These are phyloP conservation scores for Lichenostomus cassidix DNA, from an alignment of 2,113 vertebrate genomes.

Conservation along the genomic window DNA sequence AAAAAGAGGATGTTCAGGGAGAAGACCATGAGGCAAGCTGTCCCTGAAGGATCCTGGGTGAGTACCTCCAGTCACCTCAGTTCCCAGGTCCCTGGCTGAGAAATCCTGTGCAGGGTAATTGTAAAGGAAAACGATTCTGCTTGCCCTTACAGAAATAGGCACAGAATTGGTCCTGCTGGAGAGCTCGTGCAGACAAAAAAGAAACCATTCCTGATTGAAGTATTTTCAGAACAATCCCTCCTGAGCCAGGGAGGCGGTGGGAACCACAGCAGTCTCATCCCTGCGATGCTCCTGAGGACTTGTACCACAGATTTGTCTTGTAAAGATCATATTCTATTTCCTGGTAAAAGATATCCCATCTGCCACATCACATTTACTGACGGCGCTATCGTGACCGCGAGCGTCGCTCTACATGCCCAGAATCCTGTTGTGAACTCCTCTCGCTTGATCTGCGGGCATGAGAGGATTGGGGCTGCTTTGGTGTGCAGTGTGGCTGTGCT, in stretches of 20 bases:
- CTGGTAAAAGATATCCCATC: neutral
- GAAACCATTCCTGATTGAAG: neutral
- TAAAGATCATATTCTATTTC: neutral
- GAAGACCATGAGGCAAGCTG: neutral
- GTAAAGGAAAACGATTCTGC: neutral
- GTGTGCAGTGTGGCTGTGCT: neutral
- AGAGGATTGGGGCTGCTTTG: neutral
- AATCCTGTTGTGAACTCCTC: neutral
- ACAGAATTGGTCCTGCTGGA: neutral
- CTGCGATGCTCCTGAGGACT: neutral
- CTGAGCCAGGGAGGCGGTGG: neutral
- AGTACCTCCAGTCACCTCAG: fast-evolving
- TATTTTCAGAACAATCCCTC: neutral
- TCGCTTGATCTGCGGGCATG: neutral
- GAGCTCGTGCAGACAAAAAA: neutral
- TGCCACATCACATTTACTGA: neutral
- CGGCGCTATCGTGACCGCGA: neutral
- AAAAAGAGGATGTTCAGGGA: neutral
- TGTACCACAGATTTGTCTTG: neutral
- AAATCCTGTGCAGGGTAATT: neutral
- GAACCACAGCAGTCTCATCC: neutral
- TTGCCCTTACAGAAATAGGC: neutral
- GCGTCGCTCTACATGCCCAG: neutral
- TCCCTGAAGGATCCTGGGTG: neutral
- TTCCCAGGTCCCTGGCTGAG: neutral